Evolutionary conservation across 2,113 vertebrate species (phyloP), one percentile per base, ranked within the genome.

Genomic region (Phrynosoma platyrhinos): DNA sequence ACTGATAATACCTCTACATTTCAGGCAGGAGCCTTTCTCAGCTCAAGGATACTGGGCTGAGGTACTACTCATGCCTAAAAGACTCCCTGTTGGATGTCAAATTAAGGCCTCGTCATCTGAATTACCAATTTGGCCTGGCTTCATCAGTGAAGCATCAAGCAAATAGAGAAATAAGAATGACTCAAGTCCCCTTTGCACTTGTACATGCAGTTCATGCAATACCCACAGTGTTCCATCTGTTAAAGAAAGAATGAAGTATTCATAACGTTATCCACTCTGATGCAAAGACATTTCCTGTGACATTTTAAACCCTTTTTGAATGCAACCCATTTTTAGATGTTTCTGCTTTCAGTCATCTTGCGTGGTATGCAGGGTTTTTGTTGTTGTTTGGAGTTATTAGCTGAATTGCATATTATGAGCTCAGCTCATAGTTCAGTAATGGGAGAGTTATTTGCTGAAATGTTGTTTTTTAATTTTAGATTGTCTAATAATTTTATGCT

Each of bases 301-400:
- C 96, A 97, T 97, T 98, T 97, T 95, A 96, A 95, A 95, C 92
- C 94, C 86, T 92, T 94, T 96, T 96, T 94, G 95, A 96, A 88
- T 86, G 7, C 66, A 91, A 88, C 91, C 36, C 95, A 93, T 96
- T 95, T 97, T 96, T 94, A 94, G 94, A 90, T 4, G 23, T 90
- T 93, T 93, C 92, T 95, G 91, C 89, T 94, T 96, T 94, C 95
- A 94, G 90, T 96, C 91, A 94, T 94, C 90, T 95, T 89, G 82
- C 94, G 92, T 25, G 87, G 93, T 95, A 93, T 93, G 79, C 96
- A 87, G 81, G 42, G 36, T 23, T 14, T 83, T 53, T 72, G 40
- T 20, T 93, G 95, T 96, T 94, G n/a, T 94, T 91, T 91, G n/a
- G 55, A 2, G 36, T 87, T 94, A 92, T 95, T 90, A n/a, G 72